Evolutionary conservation across 2,888 invertebrate genomes (phyloP).

Genomic region (Eupithecia insigniata): DNA sequence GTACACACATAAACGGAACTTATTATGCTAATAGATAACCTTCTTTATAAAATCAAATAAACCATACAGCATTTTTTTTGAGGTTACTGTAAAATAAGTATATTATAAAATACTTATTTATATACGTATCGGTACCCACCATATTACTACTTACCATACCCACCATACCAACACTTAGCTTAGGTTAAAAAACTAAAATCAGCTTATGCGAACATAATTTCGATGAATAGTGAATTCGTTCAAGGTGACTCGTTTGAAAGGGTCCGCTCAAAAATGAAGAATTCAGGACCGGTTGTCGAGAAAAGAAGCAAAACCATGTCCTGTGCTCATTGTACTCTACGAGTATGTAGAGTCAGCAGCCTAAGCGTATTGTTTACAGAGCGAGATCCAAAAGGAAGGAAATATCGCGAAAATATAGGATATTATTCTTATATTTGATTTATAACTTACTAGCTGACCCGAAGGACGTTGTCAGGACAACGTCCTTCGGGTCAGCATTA

Average conservation of each 20-base stretch:
- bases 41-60: background rate
- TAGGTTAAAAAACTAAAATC: background rate
- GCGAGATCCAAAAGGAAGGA: background rate
- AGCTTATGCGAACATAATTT: conserved; percentile 12
- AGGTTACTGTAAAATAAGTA: too few relatives aligned
- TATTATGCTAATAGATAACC: background rate
- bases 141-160: too few relatives aligned
- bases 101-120: too few relatives aligned
- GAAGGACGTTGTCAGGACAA: too few relatives aligned
- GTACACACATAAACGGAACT: background rate
- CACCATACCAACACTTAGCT: too few relatives aligned
- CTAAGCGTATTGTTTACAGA: background rate
- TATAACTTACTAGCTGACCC: background rate
- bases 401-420: background rate
- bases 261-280: conserved; percentile 34
- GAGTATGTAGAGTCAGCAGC: background rate
- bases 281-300: conserved; percentile 45
- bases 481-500: too few relatives aligned
- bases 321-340: background rate
- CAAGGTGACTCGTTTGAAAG: conserved; percentile 34
- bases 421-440: background rate
- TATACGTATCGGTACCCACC: background rate
- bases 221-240: conserved; percentile 20
- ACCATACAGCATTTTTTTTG: background rate
- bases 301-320: conserved; percentile 43